Base-by-base conservation (phyloP, 2,113 vertebrate species). In the Dasyornis broadbenti region DNA sequence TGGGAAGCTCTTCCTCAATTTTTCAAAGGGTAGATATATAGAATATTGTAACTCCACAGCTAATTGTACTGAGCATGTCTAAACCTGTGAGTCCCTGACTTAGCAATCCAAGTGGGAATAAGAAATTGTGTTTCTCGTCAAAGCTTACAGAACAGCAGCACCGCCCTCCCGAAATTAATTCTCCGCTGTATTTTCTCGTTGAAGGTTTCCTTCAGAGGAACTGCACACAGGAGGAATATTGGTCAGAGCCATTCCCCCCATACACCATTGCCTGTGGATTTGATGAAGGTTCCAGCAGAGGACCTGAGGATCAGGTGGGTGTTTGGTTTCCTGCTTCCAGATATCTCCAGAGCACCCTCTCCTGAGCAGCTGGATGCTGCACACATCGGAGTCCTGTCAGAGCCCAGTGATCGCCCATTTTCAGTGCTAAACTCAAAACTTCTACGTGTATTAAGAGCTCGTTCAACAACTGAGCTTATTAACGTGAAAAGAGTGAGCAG, bases 131-230 rank as follows among this genome's bases (percentile, higher is more conserved):
- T n/a, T 80, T 18, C 27, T 53, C 30, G 9, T 75, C 31, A 33
- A 31, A 78, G 73, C 11, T 20, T 75, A 15, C 21, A 60, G 31
- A 50, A 20, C 13, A 15, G 5, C 35, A 53, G 8, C 63, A 17
- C 3, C 10, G 7, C 5, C 3, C 16, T 9, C 1, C 4, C 9
- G 3, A 17, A n/a, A 54, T 59, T 22, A 1, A 42, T 88, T 70
- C 39, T 39, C 28, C 72, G n/a, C 26, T 49, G 5, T 84, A 7
- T 69, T 86, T 92, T 35, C 19, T 68, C 37, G 2, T 30, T 35
- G 17, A 75, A 98, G 98, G 94, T 50, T 83, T 97, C 44, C 96
- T 98, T n/a, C 96, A 89, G 45, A 94, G 98, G 83, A 98, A 96
- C 49, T 98, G 98, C 4, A 98, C 97, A 3, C 76, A 30, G 16